Base-by-base conservation (phyloP, 37 sponge, comb jelly and placozoan species). In the Cliona cf. orientalis region DNA sequence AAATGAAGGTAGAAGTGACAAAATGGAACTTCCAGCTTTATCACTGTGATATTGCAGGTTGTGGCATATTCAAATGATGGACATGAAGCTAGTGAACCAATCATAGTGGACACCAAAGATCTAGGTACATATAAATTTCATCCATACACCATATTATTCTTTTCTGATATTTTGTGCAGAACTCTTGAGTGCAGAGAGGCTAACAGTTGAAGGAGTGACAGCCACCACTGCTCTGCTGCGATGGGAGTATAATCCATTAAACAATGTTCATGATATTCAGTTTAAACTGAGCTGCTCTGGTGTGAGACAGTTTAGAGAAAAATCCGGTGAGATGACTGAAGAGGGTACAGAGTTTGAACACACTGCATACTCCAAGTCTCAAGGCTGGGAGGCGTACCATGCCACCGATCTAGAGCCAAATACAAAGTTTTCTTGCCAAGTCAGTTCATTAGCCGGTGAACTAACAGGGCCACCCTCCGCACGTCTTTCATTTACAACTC, bases 241-340 rank as follows among this genome's bases (percentile, higher is more conserved):
- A 28, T 90, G 90, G 90, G 19, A 65, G 0, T 80, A 90, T 44
- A 66, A 58, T 9, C 53, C 83, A 14, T 55, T 69, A 32, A 45
- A 80, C 53, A 80, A 75, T 25, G 61, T 87, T 35, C 81, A 87
- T 36, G 75, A 87, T 39, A 53, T 81, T 31, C 73, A 58, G 23
- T 87, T 87, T 69, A 80, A 87, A 70, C 61, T 88, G 69, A 9
- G 7, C 23, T 88, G 89, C 53, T 5, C 33, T 19, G 89, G 89
- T 34, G 43, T 71, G 6, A 72, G 58, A 67, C 44, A 44, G 14
- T 88, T 69, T 71, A 23, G 26, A 33, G 76, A 75, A 35, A 23
- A 6, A 33, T 39, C 29, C 43, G 64, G 42, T 5, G 49, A 82
- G 33, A 25, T 49, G n/a, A 38, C 70, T 25, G 63, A 67, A 60